Evolutionary conservation across 1,140 invertebrate genomes (phyloP).

Genomic region (Brachionus rubens): DNA sequence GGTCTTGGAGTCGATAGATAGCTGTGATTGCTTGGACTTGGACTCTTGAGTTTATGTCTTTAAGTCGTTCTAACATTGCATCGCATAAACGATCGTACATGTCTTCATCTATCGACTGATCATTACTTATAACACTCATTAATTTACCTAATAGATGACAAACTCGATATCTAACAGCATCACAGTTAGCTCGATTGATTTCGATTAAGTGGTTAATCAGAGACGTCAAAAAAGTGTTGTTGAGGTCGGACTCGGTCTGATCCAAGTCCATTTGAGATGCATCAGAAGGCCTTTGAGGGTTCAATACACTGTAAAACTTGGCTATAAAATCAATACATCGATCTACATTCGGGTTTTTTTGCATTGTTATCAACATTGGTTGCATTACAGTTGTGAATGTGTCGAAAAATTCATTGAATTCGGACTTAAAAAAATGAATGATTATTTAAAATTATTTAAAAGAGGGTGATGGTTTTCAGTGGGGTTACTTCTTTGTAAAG

Average conservation of each 20-base stretch:
- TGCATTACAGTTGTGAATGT: background rate
- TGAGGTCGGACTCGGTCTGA: constrained; percentile 49
- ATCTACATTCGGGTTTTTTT: constrained; percentile 66
- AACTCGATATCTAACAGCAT: constrained; percentile 68
- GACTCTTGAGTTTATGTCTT: constrained; percentile 71
- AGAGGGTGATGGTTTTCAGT: background rate
- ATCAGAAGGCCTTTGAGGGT: constrained; percentile 15
- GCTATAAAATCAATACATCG: constrained; percentile 67
- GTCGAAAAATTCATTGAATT: constrained; percentile 10
- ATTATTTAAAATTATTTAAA: background rate
- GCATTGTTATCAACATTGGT: constrained; percentile 52
- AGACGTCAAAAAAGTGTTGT: constrained; percentile 52
- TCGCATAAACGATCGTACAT: constrained; percentile 70
- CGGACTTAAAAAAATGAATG: constrained; percentile 3
- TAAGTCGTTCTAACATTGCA: constrained; percentile 69
- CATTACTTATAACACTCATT: constrained; percentile 70
- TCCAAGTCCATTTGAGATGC: constrained; percentile 20
- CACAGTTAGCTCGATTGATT: constrained; percentile 65
- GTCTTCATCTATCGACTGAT: constrained; percentile 73
- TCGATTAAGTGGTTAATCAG: constrained; percentile 56
- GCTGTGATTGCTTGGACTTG: constrained; percentile 74
- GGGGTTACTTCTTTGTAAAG: constrained; percentile 40
- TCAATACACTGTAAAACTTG: constrained; percentile 63
- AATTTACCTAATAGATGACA: constrained; percentile 74
- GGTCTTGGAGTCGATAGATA: constrained; percentile 75